Base-by-base conservation (phyloP, 2,113 vertebrate genomes). In the Ptilorrhoa leucosticta region DNA sequence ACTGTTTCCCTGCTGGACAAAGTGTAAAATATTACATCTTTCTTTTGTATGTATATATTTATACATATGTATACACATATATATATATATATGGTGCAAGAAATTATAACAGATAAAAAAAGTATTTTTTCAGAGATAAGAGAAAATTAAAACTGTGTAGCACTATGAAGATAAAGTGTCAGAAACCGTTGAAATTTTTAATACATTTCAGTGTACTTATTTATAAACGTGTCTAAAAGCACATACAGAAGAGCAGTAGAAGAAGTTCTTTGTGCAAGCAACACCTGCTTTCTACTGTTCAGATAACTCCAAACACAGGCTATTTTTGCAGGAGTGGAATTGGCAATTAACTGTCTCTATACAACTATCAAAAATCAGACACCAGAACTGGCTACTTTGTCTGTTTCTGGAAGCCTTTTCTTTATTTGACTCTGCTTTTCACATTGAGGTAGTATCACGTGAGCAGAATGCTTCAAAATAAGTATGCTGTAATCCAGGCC, bases 391-490 rank as follows among this genome's bases (percentile, higher is more conserved):
- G 28, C 8, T 48, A 17, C 11, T 9, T 50, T 53, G 7, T 58
- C 10, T 37, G 4, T 48, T 91, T 84, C 30, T 40, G 30, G 30
- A 70, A 40, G 13, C 2, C 4, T 16, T 60, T 39, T 22, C 58
- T 27, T 56, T 57, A 1, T 28, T 90, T 45, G 39, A 58, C 12
- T 71, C 22, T 12, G 39, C 42, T 63, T 90, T 94, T 85, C 47
- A 63, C 3, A 31, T 26, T 18, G 7, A 44, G 8, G 6, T 27
- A 7, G 5, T 16, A 66, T 37, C 16, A 27, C 0, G 4, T 42
- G 9, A 73, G 26, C n/a, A 60, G 10, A 80, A 14, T 13, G 3
- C 22, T 87, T 83, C 37, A 20, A 44, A 73, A 81, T 15, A 54
- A 45, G 4, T 0, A 0, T 47, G 11, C 7, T 47, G 30, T 89